Base-by-base conservation (phyloP, 2,888 invertebrate species). In the Ellobium chinense region DNA sequence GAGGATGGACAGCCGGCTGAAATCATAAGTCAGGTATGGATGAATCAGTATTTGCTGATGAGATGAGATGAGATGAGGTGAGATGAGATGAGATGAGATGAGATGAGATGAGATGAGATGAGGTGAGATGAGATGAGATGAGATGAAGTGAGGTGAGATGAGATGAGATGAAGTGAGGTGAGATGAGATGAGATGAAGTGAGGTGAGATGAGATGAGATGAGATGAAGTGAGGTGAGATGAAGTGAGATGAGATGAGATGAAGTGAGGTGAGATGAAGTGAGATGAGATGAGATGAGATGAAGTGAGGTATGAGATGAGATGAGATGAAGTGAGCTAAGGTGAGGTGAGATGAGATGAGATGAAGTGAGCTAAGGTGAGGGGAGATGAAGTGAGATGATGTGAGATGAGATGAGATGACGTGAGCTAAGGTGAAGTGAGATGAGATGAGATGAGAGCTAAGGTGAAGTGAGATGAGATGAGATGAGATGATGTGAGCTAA, bases 301-400 rank as follows among this genome's bases (percentile, higher is more conserved):
- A 37, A 39, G 36, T 68, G 37, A 12, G 68, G 2, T 62, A 60
- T 68, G 68, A 68, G 68, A 68, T 68, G 68, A 39, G 39, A 68
- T 68, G 68, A 68, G 18, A 68, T 37, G 68, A 68, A 39, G 5
- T 39, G 39, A 68, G 46, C 36, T 68, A 36, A 21, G 68, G 36
- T 68, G 36, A 39, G 68, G 21, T 27, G 39, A 74, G 63, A 74
- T 62, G 29, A 74, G 74, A 37, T 62, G 63, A 74, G 56, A 62
- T 37, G 21, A 14, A 24, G 31, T 24, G 37, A n/a, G n/a, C n/a
- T n/a, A n/a, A n/a, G n/a, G n/a, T n/a, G n/a, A n/a, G n/a, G n/a
- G n/a, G n/a, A 74, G 63, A 37, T 62, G 56, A 37, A 24, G 12
- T 39, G 56, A 63, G 63, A 18, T 62, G 63, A 29, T 29, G 21